Evolutionary conservation across 1,140 invertebrate species (phyloP).

Genomic region (Diorhabda elongata): DNA sequence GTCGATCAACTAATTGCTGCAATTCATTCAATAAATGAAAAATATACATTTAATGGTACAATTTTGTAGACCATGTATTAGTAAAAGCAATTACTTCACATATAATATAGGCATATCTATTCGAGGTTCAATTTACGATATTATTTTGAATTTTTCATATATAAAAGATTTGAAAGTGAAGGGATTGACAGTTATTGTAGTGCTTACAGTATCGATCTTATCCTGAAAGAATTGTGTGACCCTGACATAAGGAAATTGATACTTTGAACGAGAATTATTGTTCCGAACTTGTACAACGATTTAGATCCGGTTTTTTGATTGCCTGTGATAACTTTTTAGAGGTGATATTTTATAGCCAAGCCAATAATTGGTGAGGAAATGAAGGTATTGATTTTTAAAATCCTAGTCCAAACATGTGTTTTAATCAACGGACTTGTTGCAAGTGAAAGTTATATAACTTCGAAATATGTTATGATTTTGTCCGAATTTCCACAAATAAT

Average conservation of each 20-base stretch:
- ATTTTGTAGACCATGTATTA: not conserved
- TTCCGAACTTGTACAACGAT: not conserved
- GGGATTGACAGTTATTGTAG: not conserved
- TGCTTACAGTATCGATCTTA: not conserved
- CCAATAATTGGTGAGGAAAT: not conserved
- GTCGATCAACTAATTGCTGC: no score
- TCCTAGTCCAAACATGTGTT: not conserved
- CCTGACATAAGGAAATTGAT: not conserved
- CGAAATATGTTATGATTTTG: not conserved
- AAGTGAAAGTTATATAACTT: not conserved
- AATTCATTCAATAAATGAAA: not conserved
- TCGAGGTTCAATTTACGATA: no score
- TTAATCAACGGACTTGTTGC: not conserved
- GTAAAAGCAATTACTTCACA: not conserved
- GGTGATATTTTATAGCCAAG: not conserved
- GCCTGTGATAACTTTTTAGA: not conserved
- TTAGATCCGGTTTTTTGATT: constrained; percentile 1
- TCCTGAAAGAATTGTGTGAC: not conserved
- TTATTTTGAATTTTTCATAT: not conserved
- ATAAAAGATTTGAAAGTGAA: not conserved
- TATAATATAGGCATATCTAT: not conserved
- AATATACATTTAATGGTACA: not conserved
- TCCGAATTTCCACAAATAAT: not conserved
- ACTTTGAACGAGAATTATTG: not conserved
- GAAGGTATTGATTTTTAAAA: not conserved